phyloP scores from a whole-genome alignment of 1,140 invertebrate species.

The Lordiphosa mommai region DNA sequence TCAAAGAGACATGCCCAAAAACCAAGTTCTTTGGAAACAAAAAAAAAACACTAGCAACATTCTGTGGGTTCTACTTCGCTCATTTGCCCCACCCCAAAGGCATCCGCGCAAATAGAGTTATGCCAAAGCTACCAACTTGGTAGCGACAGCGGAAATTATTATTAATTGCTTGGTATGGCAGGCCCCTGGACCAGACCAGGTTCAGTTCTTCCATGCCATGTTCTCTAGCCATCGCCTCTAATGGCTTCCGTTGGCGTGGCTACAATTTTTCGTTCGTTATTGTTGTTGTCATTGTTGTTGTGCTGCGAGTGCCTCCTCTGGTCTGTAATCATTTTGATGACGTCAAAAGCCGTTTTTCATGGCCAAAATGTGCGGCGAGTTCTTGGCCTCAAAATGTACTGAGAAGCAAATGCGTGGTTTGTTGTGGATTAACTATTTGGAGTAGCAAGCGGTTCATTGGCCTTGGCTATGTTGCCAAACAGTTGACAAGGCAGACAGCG shows the following conservation, averaged over 20 bases:
- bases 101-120: conserved; percentile 22
- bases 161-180: conserved; percentile 70
- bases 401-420: conserved; percentile 33
- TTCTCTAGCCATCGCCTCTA: conserved; percentile 40
- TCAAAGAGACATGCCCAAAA: conserved; percentile 16
- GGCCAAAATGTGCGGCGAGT: conserved; percentile 50
- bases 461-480: conserved; percentile 42
- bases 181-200: conserved; percentile 19
- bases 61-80: conserved; percentile 5
- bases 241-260: conserved; percentile 70
- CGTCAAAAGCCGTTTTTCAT: conserved; percentile 65
- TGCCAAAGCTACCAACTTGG: conserved; percentile 43
- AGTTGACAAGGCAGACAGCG: conserved; percentile 40
- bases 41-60: conserved; percentile 8
- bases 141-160: conserved; percentile 71
- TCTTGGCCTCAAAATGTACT: conserved; percentile 48
- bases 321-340: conserved; percentile 54
- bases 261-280: conserved; percentile 11
- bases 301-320: not conserved
- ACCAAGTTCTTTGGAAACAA: conserved; percentile 21
- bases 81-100: not conserved
- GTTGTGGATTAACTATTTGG: conserved; percentile 43
- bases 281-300: conserved; percentile 1
- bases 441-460: conserved; percentile 56
- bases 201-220: conserved; percentile 6